phyloP scores from a whole-genome alignment of 2,797 vertebrate genomes.

The Chaetophractus vellerosus region DNA sequence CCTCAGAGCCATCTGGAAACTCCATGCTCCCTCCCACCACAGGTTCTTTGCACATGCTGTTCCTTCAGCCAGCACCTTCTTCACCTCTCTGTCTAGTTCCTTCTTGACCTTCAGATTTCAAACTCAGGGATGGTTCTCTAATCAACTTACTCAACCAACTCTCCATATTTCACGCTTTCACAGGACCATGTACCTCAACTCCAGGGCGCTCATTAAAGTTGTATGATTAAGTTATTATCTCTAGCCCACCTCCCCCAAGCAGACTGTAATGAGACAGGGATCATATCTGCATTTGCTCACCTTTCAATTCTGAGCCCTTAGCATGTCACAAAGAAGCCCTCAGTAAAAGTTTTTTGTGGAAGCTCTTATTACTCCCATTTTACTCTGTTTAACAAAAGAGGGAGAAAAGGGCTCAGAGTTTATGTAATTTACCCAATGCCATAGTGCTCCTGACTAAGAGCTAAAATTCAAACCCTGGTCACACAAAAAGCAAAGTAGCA shows the following conservation, averaged over 20 bases:
- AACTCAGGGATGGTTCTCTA: neutral
- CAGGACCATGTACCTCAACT: neutral
- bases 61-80: neutral
- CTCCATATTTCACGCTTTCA: neutral
- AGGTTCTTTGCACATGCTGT: neutral
- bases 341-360: neutral
- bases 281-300: neutral
- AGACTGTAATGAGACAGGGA: neutral
- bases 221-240: neutral
- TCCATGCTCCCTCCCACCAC: no score
- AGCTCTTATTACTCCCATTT: neutral
- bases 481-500: neutral
- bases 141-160: neutral
- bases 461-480: neutral
- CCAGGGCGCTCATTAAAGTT: neutral
- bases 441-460: neutral
- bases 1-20: neutral
- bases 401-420: neutral
- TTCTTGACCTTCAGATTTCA: neutral
- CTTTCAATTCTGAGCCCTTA: neutral
- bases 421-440: neutral
- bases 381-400: neutral
- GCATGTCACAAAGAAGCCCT: neutral
- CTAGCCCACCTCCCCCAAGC: neutral
- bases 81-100: neutral